Percentiles rank a stretch among this genome's conserved stretches.
Conservation (phyloP, 1,140 invertebrate species). For the Calliopsis andreniformis region DNA sequence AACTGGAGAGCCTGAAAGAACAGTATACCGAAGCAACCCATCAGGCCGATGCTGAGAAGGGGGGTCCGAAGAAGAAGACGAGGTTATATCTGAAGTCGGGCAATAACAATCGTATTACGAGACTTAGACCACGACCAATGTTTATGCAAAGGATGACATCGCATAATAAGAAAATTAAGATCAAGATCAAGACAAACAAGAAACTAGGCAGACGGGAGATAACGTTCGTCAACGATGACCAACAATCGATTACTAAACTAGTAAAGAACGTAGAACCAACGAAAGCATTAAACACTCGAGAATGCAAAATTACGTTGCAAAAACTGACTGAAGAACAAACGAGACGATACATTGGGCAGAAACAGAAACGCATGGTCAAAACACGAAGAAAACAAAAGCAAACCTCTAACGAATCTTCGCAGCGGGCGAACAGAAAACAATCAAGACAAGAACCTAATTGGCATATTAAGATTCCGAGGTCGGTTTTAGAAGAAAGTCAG, state of each 20-base stretch:
- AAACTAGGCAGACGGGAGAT: not conserved
- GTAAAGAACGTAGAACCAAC: not conserved
- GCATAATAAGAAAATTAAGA: constrained; percentile 4
- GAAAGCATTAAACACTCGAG: not conserved
- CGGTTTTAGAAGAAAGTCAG: constrained; percentile 15
- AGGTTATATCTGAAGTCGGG: not conserved
- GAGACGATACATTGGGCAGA: not conserved
- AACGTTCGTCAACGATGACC: not conserved
- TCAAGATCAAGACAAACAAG: constrained; percentile 1
- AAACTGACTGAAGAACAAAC: not conserved
- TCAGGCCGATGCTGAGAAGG: not conserved
- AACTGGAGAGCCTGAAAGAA: not conserved
- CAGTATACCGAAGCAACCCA: not conserved
- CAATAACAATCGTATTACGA: too few relatives aligned
- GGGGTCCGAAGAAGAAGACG: fast-evolving
- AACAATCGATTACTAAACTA: not conserved
- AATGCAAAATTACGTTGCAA: constrained; percentile 5
- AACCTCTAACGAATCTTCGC: fast-evolving
- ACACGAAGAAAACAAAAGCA: too few relatives aligned
- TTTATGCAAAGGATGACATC: too few relatives aligned
- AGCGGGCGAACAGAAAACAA: not conserved
- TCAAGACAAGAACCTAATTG: not conserved
- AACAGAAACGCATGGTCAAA: not conserved
- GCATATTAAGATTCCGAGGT: constrained; percentile 28
- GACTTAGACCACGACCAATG: too few relatives aligned